These are phyloP conservation scores for Idaea aversata DNA, from an alignment of 2,888 invertebrate genomes.

Conservation along the genomic window DNA sequence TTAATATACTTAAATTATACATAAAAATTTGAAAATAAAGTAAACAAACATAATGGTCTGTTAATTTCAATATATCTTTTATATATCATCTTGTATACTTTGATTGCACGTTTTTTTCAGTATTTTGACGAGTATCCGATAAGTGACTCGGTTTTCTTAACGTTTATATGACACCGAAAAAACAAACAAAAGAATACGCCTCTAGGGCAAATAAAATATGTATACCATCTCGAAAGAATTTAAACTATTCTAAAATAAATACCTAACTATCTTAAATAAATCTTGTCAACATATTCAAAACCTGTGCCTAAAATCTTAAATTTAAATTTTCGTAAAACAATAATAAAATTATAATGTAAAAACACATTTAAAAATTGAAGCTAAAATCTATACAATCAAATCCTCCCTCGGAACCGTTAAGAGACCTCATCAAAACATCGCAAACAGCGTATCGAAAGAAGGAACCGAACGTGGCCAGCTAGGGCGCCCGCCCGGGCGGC, in stretches of 20 bases:
- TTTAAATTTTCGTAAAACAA: slow-evolving; percentile 75
- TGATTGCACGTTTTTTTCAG: slow-evolving; percentile 59
- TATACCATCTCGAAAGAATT: slow-evolving; percentile 65
- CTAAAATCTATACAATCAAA: slow-evolving; percentile 76
- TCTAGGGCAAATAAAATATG: slow-evolving; percentile 57
- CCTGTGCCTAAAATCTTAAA: slow-evolving; percentile 76
- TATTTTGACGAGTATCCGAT: slow-evolving; percentile 46
- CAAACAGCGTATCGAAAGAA: slow-evolving; percentile 32
- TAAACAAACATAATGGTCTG: slow-evolving; percentile 30
- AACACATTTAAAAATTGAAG: slow-evolving; percentile 79
- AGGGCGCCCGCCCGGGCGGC: slow-evolving; percentile 48
- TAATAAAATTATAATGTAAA: slow-evolving; percentile 81
- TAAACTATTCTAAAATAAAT: slow-evolving; percentile 79
- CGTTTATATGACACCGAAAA: slow-evolving; percentile 65
- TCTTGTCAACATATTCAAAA: slow-evolving; percentile 77
- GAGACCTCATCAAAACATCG: slow-evolving; percentile 78
- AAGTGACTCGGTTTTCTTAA: slow-evolving; percentile 52
- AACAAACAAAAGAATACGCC: slow-evolving; percentile 55
- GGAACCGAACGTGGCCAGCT: slow-evolving; percentile 31
- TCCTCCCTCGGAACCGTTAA: slow-evolving; percentile 73
- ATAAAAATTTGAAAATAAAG: slow-evolving; percentile 36
- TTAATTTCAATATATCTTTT: slow-evolving; percentile 41
- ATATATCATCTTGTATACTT: slow-evolving; percentile 49
- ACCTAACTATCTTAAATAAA: slow-evolving; percentile 80
- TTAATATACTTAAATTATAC: slow-evolving; percentile 34